Evolutionary conservation across 2,113 vertebrate species (phyloP), one percentile per base, ranked within the genome.

Genomic region (Corythoichthys intestinalis): DNA sequence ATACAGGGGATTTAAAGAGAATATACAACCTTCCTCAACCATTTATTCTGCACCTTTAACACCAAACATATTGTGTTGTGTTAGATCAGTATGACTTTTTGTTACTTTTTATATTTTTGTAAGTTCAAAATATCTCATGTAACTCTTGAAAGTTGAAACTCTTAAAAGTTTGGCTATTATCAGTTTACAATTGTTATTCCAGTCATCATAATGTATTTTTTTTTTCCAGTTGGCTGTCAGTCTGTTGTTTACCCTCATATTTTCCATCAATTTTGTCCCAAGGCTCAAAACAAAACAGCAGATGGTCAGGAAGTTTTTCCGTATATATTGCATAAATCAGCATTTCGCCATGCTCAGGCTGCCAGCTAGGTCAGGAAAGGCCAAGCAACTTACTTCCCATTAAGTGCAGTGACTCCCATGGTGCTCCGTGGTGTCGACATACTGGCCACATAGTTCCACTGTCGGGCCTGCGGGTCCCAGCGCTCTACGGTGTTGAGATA

Each of bases 381-480:
- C 17, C 48, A 8, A 15, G 2, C 5, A 52, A 87, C 96, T 83
- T 90, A 98, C 97, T 97, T 99, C 89, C 95, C 96, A 13, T 97
- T 98, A 76, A 99, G 91, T 0, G 96, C 94, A 0, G 94, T 96
- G 20, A 98, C 95, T 48, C 96, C 96, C 20, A 98, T 95, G 4
- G 97, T 96, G 89, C 97, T 99, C 78, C 96, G 90, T 0, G 96
- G 95, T 1, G 94, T 97, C 20, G 96, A 96, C 97, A 99, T 98
- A 83, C 96, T 98, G 65, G 97, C 96, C 76, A 99, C 96, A 0
- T 98, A 98, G 85, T 98, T 99, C 97, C 97, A 99, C 80, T 99
- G 96, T 44, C 93, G 89, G 4, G 95, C 96, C 77, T 98, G 96
- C 0, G 96, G 96, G 82, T 99, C 97, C 96, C 96, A 99, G 81